Conservation (phyloP, 2,113 vertebrate species). For the Heliornis fulica region DNA sequence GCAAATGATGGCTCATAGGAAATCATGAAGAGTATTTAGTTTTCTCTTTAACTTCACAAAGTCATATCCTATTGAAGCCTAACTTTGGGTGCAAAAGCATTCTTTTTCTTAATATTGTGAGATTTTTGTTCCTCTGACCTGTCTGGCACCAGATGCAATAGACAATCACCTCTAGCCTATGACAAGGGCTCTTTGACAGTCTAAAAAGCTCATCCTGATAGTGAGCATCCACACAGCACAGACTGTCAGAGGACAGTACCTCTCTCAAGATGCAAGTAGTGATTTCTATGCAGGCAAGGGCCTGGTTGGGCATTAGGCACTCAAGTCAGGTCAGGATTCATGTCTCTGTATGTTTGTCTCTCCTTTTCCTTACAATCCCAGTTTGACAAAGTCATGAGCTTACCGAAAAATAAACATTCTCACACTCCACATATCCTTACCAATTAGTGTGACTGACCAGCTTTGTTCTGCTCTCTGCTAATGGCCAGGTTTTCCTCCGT, state of each 20-base stretch:
- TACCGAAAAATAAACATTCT: neutral
- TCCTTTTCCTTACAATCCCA: neutral
- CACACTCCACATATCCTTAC: neutral
- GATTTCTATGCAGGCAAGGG: neutral
- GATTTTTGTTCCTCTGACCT: neutral
- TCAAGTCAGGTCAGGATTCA: too few relatives aligned
- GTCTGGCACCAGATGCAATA: neutral
- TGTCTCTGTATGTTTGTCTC: neutral
- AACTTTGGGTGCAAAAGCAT: neutral
- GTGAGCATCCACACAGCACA: neutral
- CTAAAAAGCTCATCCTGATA: neutral
- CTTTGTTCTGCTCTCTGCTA: neutral
- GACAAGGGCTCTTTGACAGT: neutral
- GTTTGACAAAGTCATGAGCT: neutral
- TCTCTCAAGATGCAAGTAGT: neutral
- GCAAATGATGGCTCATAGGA: neutral
- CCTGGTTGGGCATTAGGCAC: neutral
- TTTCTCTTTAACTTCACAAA: neutral
- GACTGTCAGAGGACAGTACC: neutral
- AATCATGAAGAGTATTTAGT: neutral
- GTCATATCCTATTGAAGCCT: neutral
- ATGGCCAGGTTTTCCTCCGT: rapidly evolving
- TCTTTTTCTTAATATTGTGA: neutral
- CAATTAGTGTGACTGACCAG: neutral
- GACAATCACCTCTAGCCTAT: neutral